Evolutionary conservation across 1,140 invertebrate genomes (phyloP).

Genomic region (Ostrea edulis): DNA sequence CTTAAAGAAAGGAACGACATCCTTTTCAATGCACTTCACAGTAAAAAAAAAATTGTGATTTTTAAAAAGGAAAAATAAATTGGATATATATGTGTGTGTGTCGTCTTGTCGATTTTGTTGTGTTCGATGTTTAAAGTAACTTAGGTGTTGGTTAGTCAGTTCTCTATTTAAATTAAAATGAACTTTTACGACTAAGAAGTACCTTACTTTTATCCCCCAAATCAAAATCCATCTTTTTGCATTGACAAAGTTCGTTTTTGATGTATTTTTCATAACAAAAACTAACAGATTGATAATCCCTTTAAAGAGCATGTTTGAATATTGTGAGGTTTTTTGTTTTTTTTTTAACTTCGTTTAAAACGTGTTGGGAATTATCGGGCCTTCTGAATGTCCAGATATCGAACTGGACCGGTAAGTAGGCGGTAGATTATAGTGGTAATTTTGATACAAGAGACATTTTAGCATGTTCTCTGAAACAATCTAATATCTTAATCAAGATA

Average conservation of each 20-base stretch:
- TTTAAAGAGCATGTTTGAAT: not conserved
- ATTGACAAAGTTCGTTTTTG: not conserved
- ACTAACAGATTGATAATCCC: not conserved
- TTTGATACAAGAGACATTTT: constrained; percentile 22
- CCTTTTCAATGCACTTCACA: not conserved
- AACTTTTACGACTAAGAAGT: not conserved
- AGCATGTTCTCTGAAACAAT: not conserved
- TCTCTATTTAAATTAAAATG: not conserved
- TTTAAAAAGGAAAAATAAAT: not conserved
- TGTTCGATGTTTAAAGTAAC: not conserved
- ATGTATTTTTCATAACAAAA: not conserved
- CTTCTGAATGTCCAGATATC: not conserved
- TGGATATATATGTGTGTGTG: not conserved
- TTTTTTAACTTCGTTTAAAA: not conserved
- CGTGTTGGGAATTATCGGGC: not conserved
- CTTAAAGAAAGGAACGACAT: not conserved
- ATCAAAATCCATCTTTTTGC: not conserved
- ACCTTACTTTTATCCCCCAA: not conserved
- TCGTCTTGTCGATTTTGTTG: not conserved
- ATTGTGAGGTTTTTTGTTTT: not conserved
- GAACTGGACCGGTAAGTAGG: constrained; percentile 25
- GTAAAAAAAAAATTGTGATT: no score
- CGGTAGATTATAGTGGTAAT: constrained; percentile 18
- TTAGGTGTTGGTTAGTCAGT: not conserved
- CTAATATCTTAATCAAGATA: constrained; percentile 46